These are phyloP conservation scores for Drosophila quadrilineata DNA, from an alignment of 1,140 invertebrate genomes.

Conservation along the genomic window DNA sequence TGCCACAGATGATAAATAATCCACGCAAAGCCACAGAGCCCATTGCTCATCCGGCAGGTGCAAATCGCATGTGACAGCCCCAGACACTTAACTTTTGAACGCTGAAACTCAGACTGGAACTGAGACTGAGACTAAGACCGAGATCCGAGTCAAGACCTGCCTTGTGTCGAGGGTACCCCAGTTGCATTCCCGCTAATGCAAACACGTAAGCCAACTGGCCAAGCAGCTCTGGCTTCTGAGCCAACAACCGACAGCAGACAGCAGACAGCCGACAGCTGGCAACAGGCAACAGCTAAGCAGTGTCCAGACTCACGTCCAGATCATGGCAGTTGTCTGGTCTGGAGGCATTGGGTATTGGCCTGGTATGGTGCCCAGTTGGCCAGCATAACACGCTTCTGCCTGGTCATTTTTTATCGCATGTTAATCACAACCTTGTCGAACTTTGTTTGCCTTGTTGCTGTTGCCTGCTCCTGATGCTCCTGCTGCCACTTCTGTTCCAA, in stretches of 20 bases:
- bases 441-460: slow-evolving; percentile 67
- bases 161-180: slow-evolving; percentile 19
- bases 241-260: slow-evolving; percentile 13
- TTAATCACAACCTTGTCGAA: slow-evolving; percentile 79
- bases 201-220: slow-evolving; percentile 69
- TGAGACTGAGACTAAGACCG: slow-evolving; percentile 9
- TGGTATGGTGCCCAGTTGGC: slow-evolving; percentile 32
- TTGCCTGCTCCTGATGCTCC: slow-evolving; percentile 21
- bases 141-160: slow-evolving; percentile 22
- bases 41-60: slow-evolving; percentile 78
- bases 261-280: slow-evolving; percentile 15
- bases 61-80: slow-evolving; percentile 79
- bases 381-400: slow-evolving; percentile 22
- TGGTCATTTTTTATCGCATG: slow-evolving; percentile 78
- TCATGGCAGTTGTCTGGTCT: slow-evolving; percentile 8
- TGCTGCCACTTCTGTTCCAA: slow-evolving; percentile 11
- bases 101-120: slow-evolving; percentile 38
- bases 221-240: slow-evolving; percentile 25
- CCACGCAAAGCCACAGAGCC: slow-evolving; percentile 56
- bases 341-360: too few species aligned
- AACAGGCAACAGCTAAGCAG: slow-evolving; percentile 10
- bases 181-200: slow-evolving; percentile 51
- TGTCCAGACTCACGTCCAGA: not conserved
- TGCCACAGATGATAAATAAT: slow-evolving; percentile 75
- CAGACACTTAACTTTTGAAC: slow-evolving; percentile 77